Conservation (phyloP, 2,113 vertebrate genomes). For the Cyprinodon tularosa region DNA sequence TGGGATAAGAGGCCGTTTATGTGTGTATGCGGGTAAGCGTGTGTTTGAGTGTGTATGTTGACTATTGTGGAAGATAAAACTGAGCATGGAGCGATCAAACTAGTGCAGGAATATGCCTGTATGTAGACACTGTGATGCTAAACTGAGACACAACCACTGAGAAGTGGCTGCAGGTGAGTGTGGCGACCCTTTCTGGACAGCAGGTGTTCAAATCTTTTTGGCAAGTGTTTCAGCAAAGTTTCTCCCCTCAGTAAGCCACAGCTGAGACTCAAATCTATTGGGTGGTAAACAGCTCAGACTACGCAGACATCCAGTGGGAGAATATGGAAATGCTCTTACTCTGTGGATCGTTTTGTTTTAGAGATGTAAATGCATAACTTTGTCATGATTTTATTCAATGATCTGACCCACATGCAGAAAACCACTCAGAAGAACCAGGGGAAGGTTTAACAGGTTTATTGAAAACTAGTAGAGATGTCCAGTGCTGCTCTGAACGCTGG, state of each 20-base stretch:
- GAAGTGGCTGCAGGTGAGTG: conserved; percentile 46
- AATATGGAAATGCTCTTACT: background rate
- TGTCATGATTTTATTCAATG: no score
- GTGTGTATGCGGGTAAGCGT: conserved; percentile 5
- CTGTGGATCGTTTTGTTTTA: background rate
- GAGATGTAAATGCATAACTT: no score
- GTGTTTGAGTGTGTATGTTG: conserved; percentile 1
- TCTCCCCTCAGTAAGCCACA: conserved; percentile 35
- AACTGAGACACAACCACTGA: conserved; percentile 31
- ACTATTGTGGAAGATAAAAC: conserved; percentile 34
- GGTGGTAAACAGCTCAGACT: conserved; percentile 20
- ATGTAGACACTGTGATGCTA: conserved; percentile 16
- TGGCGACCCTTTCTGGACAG: conserved; percentile 50
- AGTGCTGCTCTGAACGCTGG: no score
- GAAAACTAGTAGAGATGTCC: no score
- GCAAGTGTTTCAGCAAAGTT: conserved; percentile 57
- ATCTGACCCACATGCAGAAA: no score
- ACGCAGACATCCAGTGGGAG: conserved; percentile 8
- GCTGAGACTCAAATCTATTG: conserved; percentile 49
- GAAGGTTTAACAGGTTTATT: no score
- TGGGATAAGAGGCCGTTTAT: conserved; percentile 41
- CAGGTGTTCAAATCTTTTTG: conserved; percentile 66
- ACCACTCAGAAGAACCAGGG: no score
- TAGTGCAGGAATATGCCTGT: conserved; percentile 3
- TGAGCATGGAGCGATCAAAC: conserved; percentile 14